phyloP scores from a whole-genome alignment of 2,797 vertebrate genomes.

The Alca torda region DNA sequence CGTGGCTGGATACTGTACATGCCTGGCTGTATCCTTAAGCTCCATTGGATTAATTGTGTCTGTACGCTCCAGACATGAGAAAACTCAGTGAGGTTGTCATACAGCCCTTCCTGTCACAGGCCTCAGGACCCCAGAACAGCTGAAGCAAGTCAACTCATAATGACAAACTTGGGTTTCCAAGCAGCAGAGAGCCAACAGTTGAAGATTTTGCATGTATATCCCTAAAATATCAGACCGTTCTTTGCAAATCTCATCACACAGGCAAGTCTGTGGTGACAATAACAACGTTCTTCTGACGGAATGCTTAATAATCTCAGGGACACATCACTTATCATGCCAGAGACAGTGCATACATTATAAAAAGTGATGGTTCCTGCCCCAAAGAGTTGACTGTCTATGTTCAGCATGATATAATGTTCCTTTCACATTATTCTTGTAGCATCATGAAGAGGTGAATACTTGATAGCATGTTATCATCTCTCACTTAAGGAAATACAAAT shows the following conservation, averaged over 20 bases:
- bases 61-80: neutral
- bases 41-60: neutral
- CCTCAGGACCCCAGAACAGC: neutral
- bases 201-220: neutral
- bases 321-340: neutral
- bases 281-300: neutral
- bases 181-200: neutral
- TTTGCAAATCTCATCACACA: neutral
- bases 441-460: neutral
- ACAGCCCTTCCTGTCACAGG: neutral
- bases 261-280: neutral
- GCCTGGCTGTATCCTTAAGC: neutral
- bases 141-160: neutral
- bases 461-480: neutral
- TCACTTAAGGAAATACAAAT: neutral
- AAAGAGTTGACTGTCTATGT: neutral
- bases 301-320: neutral
- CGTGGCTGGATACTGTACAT: neutral
- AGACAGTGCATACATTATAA: neutral
- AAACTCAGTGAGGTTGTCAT: neutral
- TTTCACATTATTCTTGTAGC: neutral
- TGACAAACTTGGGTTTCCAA: neutral
- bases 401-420: neutral
- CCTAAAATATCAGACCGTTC: neutral
- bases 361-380: neutral